Percentiles rank a stretch among this genome's conserved stretches.
Evolutionary conservation across 2,888 invertebrate species (phyloP).

Genomic region (Caenorhabditis sp.): DNA sequence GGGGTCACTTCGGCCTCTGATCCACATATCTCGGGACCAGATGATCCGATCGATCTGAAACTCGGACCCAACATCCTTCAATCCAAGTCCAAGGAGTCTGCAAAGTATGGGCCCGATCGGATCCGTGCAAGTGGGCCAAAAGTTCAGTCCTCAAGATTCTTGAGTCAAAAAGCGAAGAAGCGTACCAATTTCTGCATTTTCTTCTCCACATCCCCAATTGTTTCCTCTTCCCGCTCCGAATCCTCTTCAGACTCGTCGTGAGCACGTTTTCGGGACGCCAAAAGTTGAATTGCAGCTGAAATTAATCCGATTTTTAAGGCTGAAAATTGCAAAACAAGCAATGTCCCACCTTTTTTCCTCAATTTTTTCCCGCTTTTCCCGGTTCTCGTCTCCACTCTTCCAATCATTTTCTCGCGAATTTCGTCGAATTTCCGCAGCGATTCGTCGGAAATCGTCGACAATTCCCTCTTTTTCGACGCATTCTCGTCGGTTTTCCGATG

Average conservation of each 20-base stretch:
- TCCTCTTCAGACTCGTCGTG: conserved; percentile 22
- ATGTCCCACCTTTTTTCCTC: conserved; percentile 14
- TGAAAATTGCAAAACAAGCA: background rate
- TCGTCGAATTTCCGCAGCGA: conserved; percentile 38
- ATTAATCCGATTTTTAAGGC: background rate
- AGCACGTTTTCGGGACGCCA: conserved; percentile 37
- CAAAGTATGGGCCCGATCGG: no score
- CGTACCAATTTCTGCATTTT: conserved; percentile 38
- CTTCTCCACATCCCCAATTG: conserved; percentile 22
- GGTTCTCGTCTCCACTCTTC: conserved; percentile 33
- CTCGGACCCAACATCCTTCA: no score
- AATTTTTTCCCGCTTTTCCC: conserved; percentile 5
- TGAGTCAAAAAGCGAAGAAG: no score
- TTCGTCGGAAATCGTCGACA: conserved; percentile 45
- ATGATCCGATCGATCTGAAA: no score
- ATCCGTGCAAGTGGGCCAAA: no score
- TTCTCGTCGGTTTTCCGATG: background rate
- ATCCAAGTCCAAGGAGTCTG: no score
- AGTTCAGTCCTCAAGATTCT: no score
- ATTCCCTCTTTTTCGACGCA: conserved; percentile 4
- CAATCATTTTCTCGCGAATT: conserved; percentile 48
- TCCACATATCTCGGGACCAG: no score
- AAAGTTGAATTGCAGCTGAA: conserved; percentile 32
- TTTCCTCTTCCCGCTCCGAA: conserved; percentile 14
- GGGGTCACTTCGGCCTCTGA: no score